Evolutionary conservation across 2,888 invertebrate genomes (phyloP), one percentile per base, ranked within the genome.

Genomic region (Parnassius apollo): DNA sequence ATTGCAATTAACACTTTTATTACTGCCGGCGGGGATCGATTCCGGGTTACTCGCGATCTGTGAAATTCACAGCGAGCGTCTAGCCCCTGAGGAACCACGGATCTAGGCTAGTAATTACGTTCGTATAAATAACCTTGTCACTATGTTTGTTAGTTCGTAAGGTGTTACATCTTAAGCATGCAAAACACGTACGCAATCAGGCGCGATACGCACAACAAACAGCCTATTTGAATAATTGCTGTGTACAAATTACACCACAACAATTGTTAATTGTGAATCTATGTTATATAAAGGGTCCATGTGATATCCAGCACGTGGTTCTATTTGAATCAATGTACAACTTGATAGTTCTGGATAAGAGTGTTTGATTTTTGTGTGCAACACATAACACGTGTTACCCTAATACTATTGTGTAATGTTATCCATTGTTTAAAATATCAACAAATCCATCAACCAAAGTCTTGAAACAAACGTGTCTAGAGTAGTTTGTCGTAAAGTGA

Each of bases 151-250:
- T 74, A 72, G 68, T 65, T 67, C 69, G 66, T 71, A 72, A 65
- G 49, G 52, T 56, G 45, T 57, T 25, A 45, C 48, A 49, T 42
- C 18, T 57, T 35, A 44, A n/a, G 45, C 42, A 63, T 12, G 70
- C 71, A 59, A 59, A 66, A 57, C 76, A 76, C 80, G 80, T 77
- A 66, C 66, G 42, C 53, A 59, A 53, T 13, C 42, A 62, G 65
- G 75, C 77, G 75, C 75, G 78, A 64, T 66, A 68, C 62, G 72
- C 73, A 75, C 69, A 70, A 68, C 73, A 71, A 82, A 74, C 62
- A 68, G 68, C 68, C 70, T 63, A 79, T 83, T 84, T 80, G 71
- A 79, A 82, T 85, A 80, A 84, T 80, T 77, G 74, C 71, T 71
- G 61, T 69, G 67, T 59, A 56, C 13, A 50, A 50, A 59, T 68